phyloP scores from a whole-genome alignment of 2,113 vertebrate genomes.

The Sapayoa aenigma region DNA sequence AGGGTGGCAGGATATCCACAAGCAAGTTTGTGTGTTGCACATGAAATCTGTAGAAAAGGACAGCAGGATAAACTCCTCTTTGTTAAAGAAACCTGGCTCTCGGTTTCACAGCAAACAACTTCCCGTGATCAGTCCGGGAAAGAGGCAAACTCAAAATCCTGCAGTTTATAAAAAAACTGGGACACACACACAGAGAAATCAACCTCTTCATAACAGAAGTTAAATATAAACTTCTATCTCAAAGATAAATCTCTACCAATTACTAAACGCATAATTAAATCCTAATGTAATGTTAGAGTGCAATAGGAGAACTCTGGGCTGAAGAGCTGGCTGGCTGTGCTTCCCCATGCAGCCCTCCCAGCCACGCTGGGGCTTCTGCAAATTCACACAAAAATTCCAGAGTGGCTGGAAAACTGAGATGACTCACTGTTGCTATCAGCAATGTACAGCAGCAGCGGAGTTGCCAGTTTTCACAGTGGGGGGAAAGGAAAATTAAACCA shows the following conservation, averaged over 20 bases:
- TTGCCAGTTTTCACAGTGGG: neutral
- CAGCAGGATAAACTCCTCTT: neutral
- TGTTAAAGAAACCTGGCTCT: neutral
- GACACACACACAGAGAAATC: fast-evolving
- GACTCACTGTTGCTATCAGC: neutral
- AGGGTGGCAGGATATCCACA: neutral
- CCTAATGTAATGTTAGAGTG: neutral
- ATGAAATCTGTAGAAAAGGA: neutral
- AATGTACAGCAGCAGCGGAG: neutral
- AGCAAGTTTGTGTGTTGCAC: neutral
- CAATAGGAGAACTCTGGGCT: neutral
- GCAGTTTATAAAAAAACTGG: neutral
- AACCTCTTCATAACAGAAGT: neutral
- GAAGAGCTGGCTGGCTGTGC: neutral
- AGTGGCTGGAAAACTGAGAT: neutral
- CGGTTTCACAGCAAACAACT: neutral
- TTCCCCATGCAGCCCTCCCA: fast-evolving
- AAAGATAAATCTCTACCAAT: neutral
- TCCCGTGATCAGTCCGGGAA: neutral
- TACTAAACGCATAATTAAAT: neutral
- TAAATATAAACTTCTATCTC: neutral
- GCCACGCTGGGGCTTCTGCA: neutral
- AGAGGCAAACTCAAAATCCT: neutral
- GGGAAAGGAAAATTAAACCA: neutral
- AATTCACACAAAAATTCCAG: neutral